Percentiles rank a stretch among this genome's conserved stretches.
phyloP scores from a whole-genome alignment of 1,140 invertebrate species.

The Himalopsyche phryganea region DNA sequence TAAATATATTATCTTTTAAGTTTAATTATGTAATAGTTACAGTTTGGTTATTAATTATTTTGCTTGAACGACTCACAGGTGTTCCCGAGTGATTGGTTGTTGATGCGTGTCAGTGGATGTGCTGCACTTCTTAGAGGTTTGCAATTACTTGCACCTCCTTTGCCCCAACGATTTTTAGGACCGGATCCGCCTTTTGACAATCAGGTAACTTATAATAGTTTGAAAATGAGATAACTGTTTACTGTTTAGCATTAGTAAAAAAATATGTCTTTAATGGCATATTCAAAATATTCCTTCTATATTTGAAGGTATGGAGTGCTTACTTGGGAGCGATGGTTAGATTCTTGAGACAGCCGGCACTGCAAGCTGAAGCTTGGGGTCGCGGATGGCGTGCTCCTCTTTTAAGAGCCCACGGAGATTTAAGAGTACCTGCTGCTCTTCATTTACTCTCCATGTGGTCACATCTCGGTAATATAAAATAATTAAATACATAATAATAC shows the following conservation, averaged over 20 bases:
- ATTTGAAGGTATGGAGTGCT: conserved; percentile 77
- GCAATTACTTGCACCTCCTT: conserved; percentile 81
- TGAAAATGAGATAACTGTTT: background rate
- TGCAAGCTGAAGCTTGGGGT: conserved; percentile 84
- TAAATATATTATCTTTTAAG: too few species aligned
- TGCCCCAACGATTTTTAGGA: conserved; percentile 79
- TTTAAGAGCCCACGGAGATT: conserved; percentile 80
- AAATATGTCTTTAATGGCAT: background rate
- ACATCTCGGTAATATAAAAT: conserved; percentile 61
- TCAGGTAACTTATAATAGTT: conserved; percentile 40
- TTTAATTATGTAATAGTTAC: too few species aligned
- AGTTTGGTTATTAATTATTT: too few species aligned
- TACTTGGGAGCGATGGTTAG: conserved; percentile 86
- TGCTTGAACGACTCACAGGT: too few species aligned
- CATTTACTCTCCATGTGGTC: conserved; percentile 95
- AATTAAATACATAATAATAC: too few species aligned
- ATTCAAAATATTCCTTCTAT: too few species aligned
- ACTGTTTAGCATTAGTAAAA: background rate
- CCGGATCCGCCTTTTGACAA: conserved; percentile 63
- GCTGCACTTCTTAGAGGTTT: conserved; percentile 82
- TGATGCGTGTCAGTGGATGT: conserved; percentile 89
- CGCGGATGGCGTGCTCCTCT: conserved; percentile 75
- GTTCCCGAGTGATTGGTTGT: conserved; percentile 89
- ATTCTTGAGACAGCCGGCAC: conserved; percentile 81
- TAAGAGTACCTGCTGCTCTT: conserved; percentile 89